Evolutionary conservation across 2,888 invertebrate genomes (phyloP), one percentile per base, ranked within the genome.

Genomic region (Apodemia zela): DNA sequence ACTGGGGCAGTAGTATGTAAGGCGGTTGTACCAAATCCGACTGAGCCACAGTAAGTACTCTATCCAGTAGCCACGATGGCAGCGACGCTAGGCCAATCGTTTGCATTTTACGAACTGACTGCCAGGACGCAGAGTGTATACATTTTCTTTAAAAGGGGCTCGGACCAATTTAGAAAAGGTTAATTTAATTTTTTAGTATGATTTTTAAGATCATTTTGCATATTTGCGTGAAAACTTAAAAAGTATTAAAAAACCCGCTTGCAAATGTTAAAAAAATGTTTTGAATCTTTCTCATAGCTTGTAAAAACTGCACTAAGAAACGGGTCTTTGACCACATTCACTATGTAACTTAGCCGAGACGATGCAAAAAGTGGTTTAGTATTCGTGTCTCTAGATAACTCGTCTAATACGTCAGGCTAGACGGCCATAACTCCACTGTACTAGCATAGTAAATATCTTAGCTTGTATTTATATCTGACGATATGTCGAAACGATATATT

Each of bases 361-460:
- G 63, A 60, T 57, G 69, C 73, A 81, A 81, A 80, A 81, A 80
- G 75, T 75, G 67, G 77, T 77, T 75, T 68, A 64, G 67, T 69
- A 66, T 61, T 64, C 68, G 67, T 66, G 62, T 64, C 62, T 61
- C 66, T 63, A 68, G 69, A 67, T 73, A 71, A 69, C 71, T 69
- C 62, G 68, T 72, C 71, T 71, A 73, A 66, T 66, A 64, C 67
- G 62, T 45, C 61, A 59, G 60, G 68, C 63, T 61, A 68, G 66
- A 66, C 68, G 65, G 68, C 66, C 63, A 65, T 69, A 69, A 65
- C 63, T 68, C 62, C 62, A 62, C 68, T 69, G 68, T 66, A 66
- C 66, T 68, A 63, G 54, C 54, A 25, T 13, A 11, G 54, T 25
- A 54, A 51, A 54, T 54, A 54, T 54, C 51, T 54, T 51, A 21